These are phyloP conservation scores for Periophthalmus magnuspinnatus DNA, from an alignment of 2,797 vertebrate species.

Conservation along the genomic window DNA sequence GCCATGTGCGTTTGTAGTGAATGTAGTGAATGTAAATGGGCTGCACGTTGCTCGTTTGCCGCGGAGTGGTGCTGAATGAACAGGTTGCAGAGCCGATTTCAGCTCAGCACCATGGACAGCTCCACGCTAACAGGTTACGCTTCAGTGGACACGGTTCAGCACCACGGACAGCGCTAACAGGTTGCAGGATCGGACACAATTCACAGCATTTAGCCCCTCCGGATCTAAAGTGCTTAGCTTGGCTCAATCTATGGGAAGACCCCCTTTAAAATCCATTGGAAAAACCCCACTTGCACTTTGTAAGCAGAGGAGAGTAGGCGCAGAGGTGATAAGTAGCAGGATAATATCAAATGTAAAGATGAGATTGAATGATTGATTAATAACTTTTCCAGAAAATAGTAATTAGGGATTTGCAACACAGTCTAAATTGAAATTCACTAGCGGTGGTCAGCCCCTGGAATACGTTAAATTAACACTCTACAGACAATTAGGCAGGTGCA, in stretches of 20 bases:
- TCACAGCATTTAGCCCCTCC: not conserved
- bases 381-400: too few relatives aligned
- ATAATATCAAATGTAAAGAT: not conserved
- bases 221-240: not conserved
- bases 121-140: not conserved
- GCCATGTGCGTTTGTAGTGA: not conserved
- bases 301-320: not conserved
- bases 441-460: not conserved
- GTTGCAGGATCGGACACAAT: constrained; percentile 41
- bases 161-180: constrained; percentile 52
- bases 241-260: not conserved
- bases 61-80: constrained; percentile 39
- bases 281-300: constrained; percentile 8
- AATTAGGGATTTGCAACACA: too few relatives aligned
- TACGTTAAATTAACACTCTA: not conserved
- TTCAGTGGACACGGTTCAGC: not conserved
- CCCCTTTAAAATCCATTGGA: not conserved
- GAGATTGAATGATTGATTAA: not conserved
- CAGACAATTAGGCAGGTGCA: too few relatives aligned
- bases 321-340: not conserved
- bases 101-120: constrained; percentile 40
- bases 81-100: constrained; percentile 18
- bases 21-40: not conserved
- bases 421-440: too few relatives aligned
- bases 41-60: constrained; percentile 14